A percentile compares a stretch with the other conserved stretches of the same genome.
Evolutionary conservation across 1,140 invertebrate species (phyloP).

Genomic region (Orchestia grillus): DNA sequence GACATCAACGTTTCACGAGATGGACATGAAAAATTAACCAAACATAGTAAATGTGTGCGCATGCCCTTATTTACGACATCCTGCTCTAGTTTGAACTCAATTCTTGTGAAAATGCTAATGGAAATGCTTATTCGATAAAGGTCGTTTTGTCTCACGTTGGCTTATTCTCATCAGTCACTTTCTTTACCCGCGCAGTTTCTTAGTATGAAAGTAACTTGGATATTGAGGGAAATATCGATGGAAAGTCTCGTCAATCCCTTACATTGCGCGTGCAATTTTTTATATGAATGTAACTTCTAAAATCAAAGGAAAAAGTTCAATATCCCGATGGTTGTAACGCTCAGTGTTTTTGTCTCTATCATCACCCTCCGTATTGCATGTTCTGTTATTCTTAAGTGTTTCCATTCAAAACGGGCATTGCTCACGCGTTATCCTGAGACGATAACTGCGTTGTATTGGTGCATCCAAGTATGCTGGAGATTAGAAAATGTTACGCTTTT

Average conservation of each 20-base stretch:
- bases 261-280: not conserved
- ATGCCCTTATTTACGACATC: too few relatives aligned
- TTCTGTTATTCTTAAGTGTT: not conserved
- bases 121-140: not conserved
- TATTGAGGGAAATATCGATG: not conserved
- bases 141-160: too few relatives aligned
- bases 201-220: too few relatives aligned
- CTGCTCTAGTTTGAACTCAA: too few relatives aligned
- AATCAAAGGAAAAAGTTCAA: not conserved
- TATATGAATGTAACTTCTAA: not conserved
- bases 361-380: not conserved
- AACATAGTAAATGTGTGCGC: not conserved
- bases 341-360: not conserved
- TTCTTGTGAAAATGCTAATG: too few relatives aligned
- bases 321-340: not conserved
- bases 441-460: not conserved
- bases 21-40: not conserved
- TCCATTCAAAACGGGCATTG: not conserved
- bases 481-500: too few relatives aligned
- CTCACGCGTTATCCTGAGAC: not conserved
- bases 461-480: not conserved
- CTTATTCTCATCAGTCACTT: too few relatives aligned
- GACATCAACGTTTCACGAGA: not conserved
- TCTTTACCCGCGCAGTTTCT: too few relatives aligned
- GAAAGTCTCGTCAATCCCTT: not conserved